Conservation (phyloP, 2,113 vertebrate genomes). For the Sturnus vulgaris region DNA sequence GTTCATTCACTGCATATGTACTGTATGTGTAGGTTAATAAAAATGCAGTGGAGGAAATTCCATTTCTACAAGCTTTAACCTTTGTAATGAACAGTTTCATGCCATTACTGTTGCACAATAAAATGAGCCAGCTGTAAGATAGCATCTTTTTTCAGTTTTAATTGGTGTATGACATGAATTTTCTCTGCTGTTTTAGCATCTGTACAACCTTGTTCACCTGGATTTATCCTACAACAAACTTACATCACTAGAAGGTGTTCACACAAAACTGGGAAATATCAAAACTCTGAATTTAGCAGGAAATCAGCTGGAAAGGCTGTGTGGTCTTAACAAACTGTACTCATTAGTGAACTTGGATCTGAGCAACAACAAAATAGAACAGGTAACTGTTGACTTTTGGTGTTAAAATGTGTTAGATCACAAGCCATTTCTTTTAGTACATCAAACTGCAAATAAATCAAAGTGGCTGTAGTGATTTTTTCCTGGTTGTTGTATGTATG, state of each 20-base stretch:
- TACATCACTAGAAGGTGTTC: slow-evolving; percentile 82
- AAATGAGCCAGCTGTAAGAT: background rate
- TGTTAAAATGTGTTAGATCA: background rate
- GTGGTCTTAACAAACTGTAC: slow-evolving; percentile 91
- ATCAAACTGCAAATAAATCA: background rate
- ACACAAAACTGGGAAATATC: slow-evolving; percentile 94
- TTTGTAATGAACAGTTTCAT: background rate
- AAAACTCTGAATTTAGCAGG: slow-evolving; percentile 92
- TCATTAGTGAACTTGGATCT: slow-evolving; percentile 94
- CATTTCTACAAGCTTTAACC: background rate
- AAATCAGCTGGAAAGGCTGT: slow-evolving; percentile 88
- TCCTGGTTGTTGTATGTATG: background rate
- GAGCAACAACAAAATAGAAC: slow-evolving; percentile 85
- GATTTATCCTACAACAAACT: slow-evolving; percentile 94
- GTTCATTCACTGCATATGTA: background rate
- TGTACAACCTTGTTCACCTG: slow-evolving; percentile 94
- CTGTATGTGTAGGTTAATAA: background rate
- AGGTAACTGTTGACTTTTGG: slow-evolving; percentile 69
- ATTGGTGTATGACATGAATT: background rate
- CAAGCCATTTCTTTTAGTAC: background rate
- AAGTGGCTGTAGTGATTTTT: background rate
- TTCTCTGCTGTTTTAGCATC: slow-evolving; percentile 76
- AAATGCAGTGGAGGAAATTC: background rate
- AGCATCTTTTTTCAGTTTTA: background rate
- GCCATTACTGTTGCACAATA: background rate